These are phyloP conservation scores for Syritta pipiens DNA, from an alignment of 2,888 invertebrate genomes.

Conservation along the genomic window DNA sequence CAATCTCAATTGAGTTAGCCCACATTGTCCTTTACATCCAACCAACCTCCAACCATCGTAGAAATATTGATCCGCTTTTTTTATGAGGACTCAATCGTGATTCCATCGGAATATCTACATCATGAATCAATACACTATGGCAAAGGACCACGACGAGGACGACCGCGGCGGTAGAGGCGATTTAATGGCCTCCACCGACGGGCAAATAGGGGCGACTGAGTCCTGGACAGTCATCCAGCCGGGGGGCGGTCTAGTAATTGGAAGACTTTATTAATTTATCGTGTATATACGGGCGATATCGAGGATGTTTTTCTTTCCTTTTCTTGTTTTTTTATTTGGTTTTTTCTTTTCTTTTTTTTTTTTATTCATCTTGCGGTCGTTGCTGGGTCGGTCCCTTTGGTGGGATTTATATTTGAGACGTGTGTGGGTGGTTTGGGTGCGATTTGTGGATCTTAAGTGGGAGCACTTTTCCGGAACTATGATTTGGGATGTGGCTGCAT, in stretches of 20 bases:
- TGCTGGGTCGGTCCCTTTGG: slow-evolving; percentile 20
- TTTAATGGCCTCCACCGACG: slow-evolving; percentile 29
- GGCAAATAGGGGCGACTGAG: slow-evolving; percentile 33
- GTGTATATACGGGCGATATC: slow-evolving; percentile 20
- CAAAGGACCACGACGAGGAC: slow-evolving; percentile 3
- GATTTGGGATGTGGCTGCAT: neutral
- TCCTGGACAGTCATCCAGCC: slow-evolving; percentile 35
- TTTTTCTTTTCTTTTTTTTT: too few species aligned
- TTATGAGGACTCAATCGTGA: slow-evolving; percentile 52
- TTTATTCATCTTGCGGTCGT: slow-evolving; percentile 17
- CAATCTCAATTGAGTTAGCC: slow-evolving; percentile 45
- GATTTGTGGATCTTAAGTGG: slow-evolving; percentile 32
- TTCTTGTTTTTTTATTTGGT: too few species aligned
- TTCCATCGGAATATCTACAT: slow-evolving; percentile 50
- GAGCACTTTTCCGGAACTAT: slow-evolving; percentile 20
- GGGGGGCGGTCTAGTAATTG: slow-evolving; percentile 51
- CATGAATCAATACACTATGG: slow-evolving; percentile 61
- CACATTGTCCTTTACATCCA: slow-evolving; percentile 21
- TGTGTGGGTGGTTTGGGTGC: slow-evolving; percentile 34
- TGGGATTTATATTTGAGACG: slow-evolving; percentile 23
- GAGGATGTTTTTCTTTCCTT: too few species aligned
- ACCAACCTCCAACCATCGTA: slow-evolving; percentile 7
- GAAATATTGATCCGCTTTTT: slow-evolving; percentile 51
- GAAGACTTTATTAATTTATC: slow-evolving; percentile 66
- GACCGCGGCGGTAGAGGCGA: slow-evolving; percentile 1